Evolutionary conservation across 92 coral and sea anemone genomes (phyloP).

Genomic region (Epizoanthus rinbou): DNA sequence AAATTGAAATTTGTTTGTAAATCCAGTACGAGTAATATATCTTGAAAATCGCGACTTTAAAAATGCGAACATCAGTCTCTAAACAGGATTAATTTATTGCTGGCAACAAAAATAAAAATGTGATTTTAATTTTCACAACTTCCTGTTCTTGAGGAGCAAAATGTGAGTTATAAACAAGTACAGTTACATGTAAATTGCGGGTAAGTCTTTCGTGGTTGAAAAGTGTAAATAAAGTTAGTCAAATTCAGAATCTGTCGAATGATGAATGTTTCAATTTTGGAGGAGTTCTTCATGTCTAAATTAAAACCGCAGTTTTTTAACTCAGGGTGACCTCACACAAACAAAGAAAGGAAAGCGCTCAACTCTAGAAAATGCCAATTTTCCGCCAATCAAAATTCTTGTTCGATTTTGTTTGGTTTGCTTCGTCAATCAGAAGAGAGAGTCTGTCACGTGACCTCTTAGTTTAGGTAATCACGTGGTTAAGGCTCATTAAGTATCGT

Average conservation of each 20-base stretch:
- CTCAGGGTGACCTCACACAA: slow-evolving; percentile 56
- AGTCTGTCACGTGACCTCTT: slow-evolving; percentile 52
- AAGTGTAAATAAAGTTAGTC: slow-evolving; percentile 18
- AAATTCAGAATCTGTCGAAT: slow-evolving; percentile 31
- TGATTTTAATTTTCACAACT: slow-evolving; percentile 26
- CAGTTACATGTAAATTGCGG: neutral
- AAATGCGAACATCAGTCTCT: neutral
- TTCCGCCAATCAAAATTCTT: slow-evolving; percentile 54
- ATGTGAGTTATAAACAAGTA: neutral
- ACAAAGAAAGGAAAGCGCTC: slow-evolving; percentile 66
- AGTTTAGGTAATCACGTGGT: slow-evolving; percentile 74
- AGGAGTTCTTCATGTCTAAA: slow-evolving; percentile 44
- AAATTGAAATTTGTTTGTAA: too few species aligned
- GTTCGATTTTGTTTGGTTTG: slow-evolving; percentile 55
- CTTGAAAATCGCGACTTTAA: neutral
- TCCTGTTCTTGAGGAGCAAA: slow-evolving; percentile 15
- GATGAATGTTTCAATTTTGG: slow-evolving; percentile 29
- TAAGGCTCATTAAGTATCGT: slow-evolving; percentile 37
- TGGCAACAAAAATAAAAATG: neutral
- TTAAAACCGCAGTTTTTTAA: slow-evolving; percentile 51
- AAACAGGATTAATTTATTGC: neutral
- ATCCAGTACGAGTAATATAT: too few species aligned
- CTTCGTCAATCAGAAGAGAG: slow-evolving; percentile 53
- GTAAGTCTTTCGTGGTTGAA: slow-evolving; percentile 3
- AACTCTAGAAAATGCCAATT: slow-evolving; percentile 52